Base-by-base conservation (phyloP, 2,797 vertebrate species). In the Galago senegalensis region DNA sequence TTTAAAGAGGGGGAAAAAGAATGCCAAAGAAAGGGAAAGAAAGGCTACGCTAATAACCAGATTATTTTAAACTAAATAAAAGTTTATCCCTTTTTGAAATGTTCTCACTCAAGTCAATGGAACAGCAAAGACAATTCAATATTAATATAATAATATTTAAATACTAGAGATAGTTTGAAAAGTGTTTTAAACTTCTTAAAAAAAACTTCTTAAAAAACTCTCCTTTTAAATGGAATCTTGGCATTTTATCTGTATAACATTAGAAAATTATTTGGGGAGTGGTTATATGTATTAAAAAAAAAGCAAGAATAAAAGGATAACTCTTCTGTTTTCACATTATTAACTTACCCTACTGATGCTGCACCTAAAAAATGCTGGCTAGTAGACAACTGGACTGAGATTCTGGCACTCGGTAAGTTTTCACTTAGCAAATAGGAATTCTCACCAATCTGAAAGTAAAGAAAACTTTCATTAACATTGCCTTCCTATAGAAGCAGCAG, bases 341-440 rank as follows among this genome's bases (percentile, higher is more conserved):
- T 96, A 92, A 93, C 98, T 98, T 98, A 99, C 99, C 53, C 94
- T 85, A 34, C 58, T 94, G 96, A 92, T 70, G 96, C 53, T 94
- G 79, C 67, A 79, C 79, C 93, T 80, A 93, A 90, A 96, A 93
- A 56, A 46, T 85, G 75, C 72, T 94, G n/a, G 14, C 61, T 73
- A 37, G 75, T 63, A 92, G 94, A 80, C 23, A 87, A 89, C 4
- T 82, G 97, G n/a, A 3, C 84, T 94, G 97, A 91, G 90, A 86
- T 72, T 95, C 96, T 89, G 58, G 95, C 83, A 91, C 56, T 97
- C 87, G 93, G n/a, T 95, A 97, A 96, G 79, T 95, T 95, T 92
- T 98, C 94, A 91, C 40, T 67, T 82, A 88, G 93, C 34, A 91
- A 97, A 23, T 12, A 89, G 70, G 61, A 93, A 11, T 56, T 94